Evolutionary conservation across 1,140 invertebrate genomes (phyloP).

Genomic region (Phymorhynchus buccinoides): DNA sequence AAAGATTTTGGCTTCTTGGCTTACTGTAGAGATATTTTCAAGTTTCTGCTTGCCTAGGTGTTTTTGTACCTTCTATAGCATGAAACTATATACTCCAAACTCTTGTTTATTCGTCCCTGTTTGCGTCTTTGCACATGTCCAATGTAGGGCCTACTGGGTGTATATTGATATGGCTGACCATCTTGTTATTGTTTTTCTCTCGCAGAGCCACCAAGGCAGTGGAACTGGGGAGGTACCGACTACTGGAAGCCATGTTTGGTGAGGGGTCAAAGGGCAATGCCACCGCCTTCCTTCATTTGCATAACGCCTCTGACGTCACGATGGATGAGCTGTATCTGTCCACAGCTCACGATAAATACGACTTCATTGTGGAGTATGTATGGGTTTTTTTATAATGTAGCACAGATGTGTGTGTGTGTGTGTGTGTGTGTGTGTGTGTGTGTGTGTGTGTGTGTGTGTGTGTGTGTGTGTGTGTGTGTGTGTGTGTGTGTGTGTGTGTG

Average conservation of each 20-base stretch:
- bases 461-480: conserved; percentile 11
- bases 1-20: too few species aligned
- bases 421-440: not conserved
- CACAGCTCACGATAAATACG: not conserved
- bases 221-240: not conserved
- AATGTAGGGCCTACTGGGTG: too few species aligned
- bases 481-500: not conserved
- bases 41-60: too few species aligned
- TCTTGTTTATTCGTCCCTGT: too few species aligned
- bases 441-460: not conserved
- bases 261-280: not conserved
- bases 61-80: too few species aligned
- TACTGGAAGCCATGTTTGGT: not conserved
- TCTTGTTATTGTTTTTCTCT: too few species aligned
- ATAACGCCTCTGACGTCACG: not conserved
- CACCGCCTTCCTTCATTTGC: not conserved
- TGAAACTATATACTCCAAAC: too few species aligned
- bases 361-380: not conserved
- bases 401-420: not conserved
- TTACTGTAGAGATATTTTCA: too few species aligned
- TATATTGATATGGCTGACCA: too few species aligned
- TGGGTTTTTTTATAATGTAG: not conserved
- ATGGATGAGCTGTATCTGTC: not conserved
- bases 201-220: not conserved
- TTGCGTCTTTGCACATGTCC: too few species aligned